A percentile compares a stretch with the other conserved stretches of the same genome.
Conservation (phyloP, 2,888 invertebrate species). For the Hirtodrosophila confusa region DNA sequence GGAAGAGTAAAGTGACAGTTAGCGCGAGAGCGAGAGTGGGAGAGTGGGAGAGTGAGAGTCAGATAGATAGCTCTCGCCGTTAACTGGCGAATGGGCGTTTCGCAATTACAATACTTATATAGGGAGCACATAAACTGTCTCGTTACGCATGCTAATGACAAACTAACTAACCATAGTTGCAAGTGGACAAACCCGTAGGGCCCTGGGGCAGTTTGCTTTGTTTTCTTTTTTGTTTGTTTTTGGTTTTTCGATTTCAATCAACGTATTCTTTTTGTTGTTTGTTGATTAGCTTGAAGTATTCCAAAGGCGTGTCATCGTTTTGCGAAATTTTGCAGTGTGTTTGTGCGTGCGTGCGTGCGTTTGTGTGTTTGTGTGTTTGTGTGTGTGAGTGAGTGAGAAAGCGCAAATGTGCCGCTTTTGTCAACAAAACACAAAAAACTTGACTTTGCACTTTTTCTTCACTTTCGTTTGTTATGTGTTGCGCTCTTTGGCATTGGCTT, state of each 20-base stretch:
- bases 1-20: background rate
- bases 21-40: background rate
- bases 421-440: constrained; percentile 56
- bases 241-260: constrained; percentile 27
- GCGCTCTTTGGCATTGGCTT: constrained; percentile 38
- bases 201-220: constrained; percentile 33
- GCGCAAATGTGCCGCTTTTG: constrained; percentile 77
- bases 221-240: constrained; percentile 15
- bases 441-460: constrained; percentile 56
- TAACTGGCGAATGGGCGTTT: constrained; percentile 35
- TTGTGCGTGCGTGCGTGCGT: constrained; percentile 23
- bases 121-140: constrained; percentile 21
- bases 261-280: constrained; percentile 5
- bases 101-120: constrained; percentile 35
- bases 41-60: background rate
- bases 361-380: constrained; percentile 2
- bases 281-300: constrained; percentile 40
- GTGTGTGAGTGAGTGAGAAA: constrained; percentile 51
- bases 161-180: constrained; percentile 65
- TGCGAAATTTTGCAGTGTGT: constrained; percentile 41
- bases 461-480: constrained; percentile 42
- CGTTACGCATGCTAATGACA: constrained; percentile 66
- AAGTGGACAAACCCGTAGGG: constrained; percentile 43
- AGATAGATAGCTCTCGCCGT: constrained; percentile 2
- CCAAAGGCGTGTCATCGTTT: constrained; percentile 59